These are phyloP conservation scores for Neostethus bicornis DNA, from an alignment of 2,797 vertebrate genomes.

Conservation along the genomic window DNA sequence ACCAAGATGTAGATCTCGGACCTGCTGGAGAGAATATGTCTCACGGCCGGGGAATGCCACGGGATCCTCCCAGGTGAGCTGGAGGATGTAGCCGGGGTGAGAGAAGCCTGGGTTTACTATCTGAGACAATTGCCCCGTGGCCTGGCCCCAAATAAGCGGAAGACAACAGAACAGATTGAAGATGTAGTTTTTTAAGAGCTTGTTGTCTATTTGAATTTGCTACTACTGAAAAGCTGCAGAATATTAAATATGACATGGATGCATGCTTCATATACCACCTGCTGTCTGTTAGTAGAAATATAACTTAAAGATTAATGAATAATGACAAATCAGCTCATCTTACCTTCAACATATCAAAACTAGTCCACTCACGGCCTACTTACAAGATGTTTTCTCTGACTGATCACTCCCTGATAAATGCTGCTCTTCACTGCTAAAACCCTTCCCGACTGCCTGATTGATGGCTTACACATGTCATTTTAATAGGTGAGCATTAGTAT, in stretches of 20 bases:
- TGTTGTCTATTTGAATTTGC: constrained; percentile 39
- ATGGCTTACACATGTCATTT: constrained; percentile 46
- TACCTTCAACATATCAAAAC: constrained; percentile 52
- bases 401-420: constrained; percentile 44
- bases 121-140: no score
- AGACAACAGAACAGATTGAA: no score
- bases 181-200: constrained; percentile 35
- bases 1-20: no score
- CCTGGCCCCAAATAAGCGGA: no score
- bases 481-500: constrained; percentile 53
- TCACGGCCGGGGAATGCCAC: no score
- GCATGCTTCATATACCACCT: constrained; percentile 53
- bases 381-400: constrained; percentile 50
- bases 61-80: no score
- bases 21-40: no score
- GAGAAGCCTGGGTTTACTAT: no score
- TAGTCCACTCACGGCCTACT: constrained; percentile 54
- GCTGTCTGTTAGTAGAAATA: constrained; percentile 57
- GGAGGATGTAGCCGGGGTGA: no score
- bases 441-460: constrained; percentile 38
- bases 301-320: constrained; percentile 61
- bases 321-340: constrained; percentile 67
- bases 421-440: constrained; percentile 16
- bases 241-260: constrained; percentile 65
- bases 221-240: constrained; percentile 33